phyloP scores from a whole-genome alignment of 2,797 vertebrate genomes.

The Cercopithecus diana region DNA sequence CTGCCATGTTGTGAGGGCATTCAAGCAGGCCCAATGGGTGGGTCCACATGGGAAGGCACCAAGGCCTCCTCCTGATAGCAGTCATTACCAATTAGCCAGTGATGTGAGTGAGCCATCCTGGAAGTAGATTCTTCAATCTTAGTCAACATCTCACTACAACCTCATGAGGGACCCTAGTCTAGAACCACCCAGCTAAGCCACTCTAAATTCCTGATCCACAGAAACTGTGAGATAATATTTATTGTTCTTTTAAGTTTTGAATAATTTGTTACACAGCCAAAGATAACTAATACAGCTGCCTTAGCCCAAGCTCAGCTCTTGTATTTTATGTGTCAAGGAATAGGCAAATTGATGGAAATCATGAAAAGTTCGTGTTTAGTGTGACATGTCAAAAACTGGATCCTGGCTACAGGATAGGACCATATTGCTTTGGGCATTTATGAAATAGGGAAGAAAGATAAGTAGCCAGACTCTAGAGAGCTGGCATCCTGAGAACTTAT shows the following conservation, averaged over 20 bases:
- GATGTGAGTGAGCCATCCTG: not conserved
- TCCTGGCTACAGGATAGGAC: not conserved
- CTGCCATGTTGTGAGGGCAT: not conserved
- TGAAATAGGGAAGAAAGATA: not conserved
- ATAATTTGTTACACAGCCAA: constrained; percentile 16
- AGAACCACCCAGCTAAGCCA: not conserved
- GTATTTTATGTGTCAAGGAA: constrained; percentile 25
- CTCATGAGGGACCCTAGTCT: not conserved
- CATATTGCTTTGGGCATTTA: constrained; percentile 40
- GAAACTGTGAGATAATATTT: constrained; percentile 6
- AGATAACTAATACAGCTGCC: constrained; percentile 1
- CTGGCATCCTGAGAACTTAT: constrained; percentile 36
- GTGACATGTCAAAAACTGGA: constrained; percentile 29
- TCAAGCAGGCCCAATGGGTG: not conserved
- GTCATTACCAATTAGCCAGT: not conserved
- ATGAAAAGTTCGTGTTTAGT: constrained; percentile 20
- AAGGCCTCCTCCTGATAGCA: not conserved
- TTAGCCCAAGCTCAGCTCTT: constrained; percentile 6
- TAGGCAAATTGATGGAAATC: not conserved
- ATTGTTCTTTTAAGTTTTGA: constrained; percentile 5
- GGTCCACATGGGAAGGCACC: not conserved
- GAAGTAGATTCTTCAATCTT: not conserved
- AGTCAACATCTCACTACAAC: not conserved
- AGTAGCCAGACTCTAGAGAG: constrained; percentile 5
- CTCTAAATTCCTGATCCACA: constrained; percentile 29